Evolutionary conservation across 2,888 invertebrate genomes (phyloP).

Genomic region (Hirudinaria manillensis): DNA sequence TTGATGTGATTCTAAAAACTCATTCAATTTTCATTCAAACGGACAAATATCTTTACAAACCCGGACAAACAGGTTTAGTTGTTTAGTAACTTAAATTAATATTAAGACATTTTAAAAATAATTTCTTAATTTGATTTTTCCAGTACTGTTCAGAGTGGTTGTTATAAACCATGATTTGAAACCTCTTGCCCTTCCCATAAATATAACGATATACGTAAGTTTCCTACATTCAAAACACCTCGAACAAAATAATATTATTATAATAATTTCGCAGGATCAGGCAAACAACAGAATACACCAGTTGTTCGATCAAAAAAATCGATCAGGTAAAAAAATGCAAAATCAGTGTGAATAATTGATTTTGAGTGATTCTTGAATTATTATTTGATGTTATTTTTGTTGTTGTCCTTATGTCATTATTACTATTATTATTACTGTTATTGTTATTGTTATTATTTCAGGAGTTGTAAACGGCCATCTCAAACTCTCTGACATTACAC

Average conservation of each 20-base stretch:
- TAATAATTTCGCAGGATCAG: not conserved
- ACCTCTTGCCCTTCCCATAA: not conserved
- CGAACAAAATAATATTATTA: no score
- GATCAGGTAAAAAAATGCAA: not conserved
- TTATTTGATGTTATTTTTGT: no score
- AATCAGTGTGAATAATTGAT: no score
- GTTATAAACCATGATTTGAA: not conserved
- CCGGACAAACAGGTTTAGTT: slow-evolving; percentile 47
- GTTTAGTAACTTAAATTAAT: not conserved
- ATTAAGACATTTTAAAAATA: not conserved
- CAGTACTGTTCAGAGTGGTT: slow-evolving; percentile 18
- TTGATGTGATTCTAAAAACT: slow-evolving; percentile 42
- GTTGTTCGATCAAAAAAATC: not conserved
- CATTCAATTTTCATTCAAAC: slow-evolving; percentile 48
- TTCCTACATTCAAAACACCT: no score
- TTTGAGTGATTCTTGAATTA: no score
- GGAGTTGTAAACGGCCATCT: slow-evolving; percentile 27
- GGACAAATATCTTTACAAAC: slow-evolving; percentile 48
- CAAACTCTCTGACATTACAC: slow-evolving; percentile 20
- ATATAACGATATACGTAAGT: not conserved
- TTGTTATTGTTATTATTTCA: not conserved
- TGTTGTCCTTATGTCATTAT: no score
- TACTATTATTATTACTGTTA: no score
- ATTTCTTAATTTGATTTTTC: not conserved
- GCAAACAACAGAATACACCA: not conserved